These are phyloP conservation scores for Pelagia noctiluca DNA, from an alignment of 30 jellyfish, hydroid and myxozoan species.

Conservation along the genomic window DNA sequence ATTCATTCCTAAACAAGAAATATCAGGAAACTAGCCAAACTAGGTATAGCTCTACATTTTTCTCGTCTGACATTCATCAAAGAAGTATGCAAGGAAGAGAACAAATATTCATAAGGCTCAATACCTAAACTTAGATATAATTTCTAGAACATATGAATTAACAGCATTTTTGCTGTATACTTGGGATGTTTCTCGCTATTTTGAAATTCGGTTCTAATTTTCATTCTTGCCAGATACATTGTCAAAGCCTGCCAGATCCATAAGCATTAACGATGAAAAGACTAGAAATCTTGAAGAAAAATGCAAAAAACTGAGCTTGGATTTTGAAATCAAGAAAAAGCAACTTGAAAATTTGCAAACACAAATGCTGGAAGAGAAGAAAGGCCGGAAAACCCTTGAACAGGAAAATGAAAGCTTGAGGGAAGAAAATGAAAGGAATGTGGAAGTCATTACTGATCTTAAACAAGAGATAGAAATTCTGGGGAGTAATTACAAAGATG, in stretches of 20 bases:
- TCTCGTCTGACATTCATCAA: too few species aligned
- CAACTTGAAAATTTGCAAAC: slow-evolving; percentile 53
- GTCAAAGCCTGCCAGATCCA: not conserved
- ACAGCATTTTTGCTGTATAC: too few species aligned
- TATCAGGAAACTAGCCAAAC: too few species aligned
- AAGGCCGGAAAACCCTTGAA: slow-evolving; percentile 15
- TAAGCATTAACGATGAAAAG: not conserved
- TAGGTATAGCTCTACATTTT: too few species aligned
- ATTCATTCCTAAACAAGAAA: too few species aligned
- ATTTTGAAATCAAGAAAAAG: slow-evolving; percentile 61
- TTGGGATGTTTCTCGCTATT: too few species aligned
- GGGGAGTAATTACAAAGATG: not conserved
- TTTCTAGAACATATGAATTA: too few species aligned
- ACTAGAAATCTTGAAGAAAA: slow-evolving; percentile 32
- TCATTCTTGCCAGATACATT: not conserved
- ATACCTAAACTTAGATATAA: too few species aligned
- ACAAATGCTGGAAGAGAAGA: slow-evolving; percentile 56
- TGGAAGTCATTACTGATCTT: slow-evolving; percentile 36
- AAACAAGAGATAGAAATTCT: slow-evolving; percentile 44
- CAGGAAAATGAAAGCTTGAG: slow-evolving; percentile 16
- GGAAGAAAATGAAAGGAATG: slow-evolving; percentile 19
- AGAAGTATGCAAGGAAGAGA: too few species aligned
- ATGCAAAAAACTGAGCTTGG: slow-evolving; percentile 37
- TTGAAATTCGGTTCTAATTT: too few species aligned
- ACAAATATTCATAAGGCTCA: too few species aligned